Percentiles rank a stretch among this genome's conserved stretches.
These are phyloP conservation scores for Branchipolynoe longqiensis DNA, from an alignment of 2,888 invertebrate genomes.

Conservation along the genomic window DNA sequence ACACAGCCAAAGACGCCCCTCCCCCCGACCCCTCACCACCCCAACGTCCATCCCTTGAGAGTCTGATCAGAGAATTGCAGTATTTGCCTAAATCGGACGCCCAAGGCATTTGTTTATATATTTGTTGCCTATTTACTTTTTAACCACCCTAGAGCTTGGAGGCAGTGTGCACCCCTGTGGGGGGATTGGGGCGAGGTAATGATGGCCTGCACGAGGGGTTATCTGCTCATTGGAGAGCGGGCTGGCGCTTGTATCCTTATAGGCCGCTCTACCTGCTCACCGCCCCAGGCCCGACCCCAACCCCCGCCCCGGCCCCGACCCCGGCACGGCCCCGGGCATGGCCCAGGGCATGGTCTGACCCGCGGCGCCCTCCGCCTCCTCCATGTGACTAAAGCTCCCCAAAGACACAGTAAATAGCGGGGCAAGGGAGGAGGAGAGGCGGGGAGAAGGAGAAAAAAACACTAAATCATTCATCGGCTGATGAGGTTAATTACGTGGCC, in stretches of 20 bases:
- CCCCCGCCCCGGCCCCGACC: not conserved
- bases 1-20: too few relatives aligned
- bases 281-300: not conserved
- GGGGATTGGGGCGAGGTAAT: not conserved
- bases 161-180: not conserved
- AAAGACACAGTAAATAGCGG: not conserved
- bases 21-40: too few relatives aligned
- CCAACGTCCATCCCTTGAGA: too few relatives aligned
- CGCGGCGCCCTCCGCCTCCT: too few relatives aligned
- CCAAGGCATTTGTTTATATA: too few relatives aligned
- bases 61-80: too few relatives aligned
- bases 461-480: slow-evolving; percentile 16
- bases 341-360: too few relatives aligned
- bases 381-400: slow-evolving; percentile 33
- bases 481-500: slow-evolving; percentile 37
- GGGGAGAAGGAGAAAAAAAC: not conserved
- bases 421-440: too few relatives aligned
- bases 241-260: not conserved
- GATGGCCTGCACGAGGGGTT: slow-evolving; percentile 31
- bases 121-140: too few relatives aligned
- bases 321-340: not conserved
- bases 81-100: too few relatives aligned
- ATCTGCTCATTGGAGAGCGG: slow-evolving; percentile 4
- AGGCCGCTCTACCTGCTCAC: not conserved
- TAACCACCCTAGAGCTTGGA: too few relatives aligned